A percentile compares a stretch with the other conserved stretches of the same genome.
Conservation (phyloP, 2,797 vertebrate genomes). For the Spizella passerina region DNA sequence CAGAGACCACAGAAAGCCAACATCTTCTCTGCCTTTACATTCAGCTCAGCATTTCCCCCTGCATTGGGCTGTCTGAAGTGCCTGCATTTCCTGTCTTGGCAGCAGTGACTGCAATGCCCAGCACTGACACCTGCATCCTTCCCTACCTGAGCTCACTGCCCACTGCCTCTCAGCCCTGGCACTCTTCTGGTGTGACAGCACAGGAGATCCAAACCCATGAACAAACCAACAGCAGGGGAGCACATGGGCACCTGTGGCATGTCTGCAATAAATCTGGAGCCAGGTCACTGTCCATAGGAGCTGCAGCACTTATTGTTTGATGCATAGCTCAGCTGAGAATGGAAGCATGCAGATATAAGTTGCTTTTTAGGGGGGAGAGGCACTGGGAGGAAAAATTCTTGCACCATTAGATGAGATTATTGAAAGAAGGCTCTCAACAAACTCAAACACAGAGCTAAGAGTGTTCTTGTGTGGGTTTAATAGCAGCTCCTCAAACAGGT, state of each 20-base stretch:
- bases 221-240: not conserved
- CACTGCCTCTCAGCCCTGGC: not conserved
- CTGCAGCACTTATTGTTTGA: not conserved
- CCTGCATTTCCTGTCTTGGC: not conserved
- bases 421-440: not conserved
- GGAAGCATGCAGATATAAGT: not conserved
- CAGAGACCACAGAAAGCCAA: not conserved
- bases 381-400: not conserved
- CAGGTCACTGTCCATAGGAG: not conserved
- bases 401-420: not conserved
- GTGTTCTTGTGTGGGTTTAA: not conserved
- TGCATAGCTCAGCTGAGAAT: not conserved
- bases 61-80: not conserved
- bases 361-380: not conserved
- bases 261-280: not conserved
- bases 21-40: not conserved
- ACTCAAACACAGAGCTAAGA: not conserved
- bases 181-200: not conserved
- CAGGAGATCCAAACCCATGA: not conserved
- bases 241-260: not conserved
- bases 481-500: not conserved
- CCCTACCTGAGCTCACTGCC: not conserved
- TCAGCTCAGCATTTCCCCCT: not conserved
- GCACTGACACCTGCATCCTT: not conserved
- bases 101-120: rapidly evolving